A percentile compares a stretch with the other conserved stretches of the same genome.
phyloP scores from a whole-genome alignment of 2,113 vertebrate species.

The Microcebus griseorufus region DNA sequence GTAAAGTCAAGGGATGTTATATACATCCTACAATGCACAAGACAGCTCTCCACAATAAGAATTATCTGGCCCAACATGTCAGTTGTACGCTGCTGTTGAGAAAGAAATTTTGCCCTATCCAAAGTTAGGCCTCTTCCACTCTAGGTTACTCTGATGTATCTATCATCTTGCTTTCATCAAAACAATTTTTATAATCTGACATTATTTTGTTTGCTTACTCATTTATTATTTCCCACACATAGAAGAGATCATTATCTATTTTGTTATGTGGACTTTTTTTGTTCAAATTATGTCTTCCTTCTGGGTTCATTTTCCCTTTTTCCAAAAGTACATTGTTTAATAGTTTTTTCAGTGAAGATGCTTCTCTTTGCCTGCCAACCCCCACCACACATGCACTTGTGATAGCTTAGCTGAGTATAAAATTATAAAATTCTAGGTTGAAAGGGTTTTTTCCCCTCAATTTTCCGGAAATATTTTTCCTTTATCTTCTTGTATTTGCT shows the following conservation, averaged over 20 bases:
- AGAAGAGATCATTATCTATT: neutral
- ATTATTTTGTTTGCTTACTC: neutral
- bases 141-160: neutral
- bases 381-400: neutral
- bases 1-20: neutral
- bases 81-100: neutral
- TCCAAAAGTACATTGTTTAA: neutral
- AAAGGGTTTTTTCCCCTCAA: neutral
- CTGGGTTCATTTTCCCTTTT: neutral
- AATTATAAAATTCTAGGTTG: neutral
- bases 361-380: neutral
- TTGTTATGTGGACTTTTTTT: neutral
- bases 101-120: neutral
- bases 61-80: neutral
- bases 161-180: neutral
- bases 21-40: neutral
- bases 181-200: neutral
- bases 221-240: neutral
- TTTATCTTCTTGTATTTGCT: neutral
- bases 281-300: neutral
- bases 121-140: neutral
- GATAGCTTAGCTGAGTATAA: neutral
- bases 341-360: neutral
- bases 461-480: neutral
- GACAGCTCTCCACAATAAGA: neutral